Base-by-base conservation (phyloP, 2,888 invertebrate species). In the Callimorpha dominula region DNA sequence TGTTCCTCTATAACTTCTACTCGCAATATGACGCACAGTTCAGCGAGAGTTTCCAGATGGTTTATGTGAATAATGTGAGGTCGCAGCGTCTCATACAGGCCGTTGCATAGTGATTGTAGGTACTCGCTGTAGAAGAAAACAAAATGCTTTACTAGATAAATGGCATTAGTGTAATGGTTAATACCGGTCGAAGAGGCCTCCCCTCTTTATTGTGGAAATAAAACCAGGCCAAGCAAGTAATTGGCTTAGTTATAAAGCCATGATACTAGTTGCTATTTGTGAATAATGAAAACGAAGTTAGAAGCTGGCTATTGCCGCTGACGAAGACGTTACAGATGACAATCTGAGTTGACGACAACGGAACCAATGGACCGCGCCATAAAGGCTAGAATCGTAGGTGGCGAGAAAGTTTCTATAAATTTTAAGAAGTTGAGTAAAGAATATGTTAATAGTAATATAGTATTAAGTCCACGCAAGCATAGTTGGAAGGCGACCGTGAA, bases 41-140 rank as follows among this genome's bases (percentile, higher is more conserved):
- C 99, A 0, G 99, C 98, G 43, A 99, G 95, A 0, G 99, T 99
- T 96, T 99, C 99, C 88, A 99, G 95, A 91, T 99, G 99, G 90
- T 99, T 99, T 77, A 99, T 98, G 92, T 99, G 98, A 78, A 99
- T 99, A 72, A 99, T 97, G 84, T 98, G 97, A 0, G 99, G 99
- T 3, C 99, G 96, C 79, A 99, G 95, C 8, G 97, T 97, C 90
- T 99, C 99, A 90, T 99, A 99, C 52, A 99, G 92, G 54, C 97
- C 97, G 68, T 97, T 98, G 89, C 99, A 99, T 0, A 99, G 93
- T 0, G 97, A 97, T 84, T 98, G 98, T 69, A 99, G 94, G 91
- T 98, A 99, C 7, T 97, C 96, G n/a, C 97, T 97, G 89, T 7
- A 92, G 92, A 70, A 15, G 62, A 64, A 50, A 11, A 52, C 0